Evolutionary conservation across 2,113 vertebrate species (phyloP).

Genomic region (Perognathus longimembris): DNA sequence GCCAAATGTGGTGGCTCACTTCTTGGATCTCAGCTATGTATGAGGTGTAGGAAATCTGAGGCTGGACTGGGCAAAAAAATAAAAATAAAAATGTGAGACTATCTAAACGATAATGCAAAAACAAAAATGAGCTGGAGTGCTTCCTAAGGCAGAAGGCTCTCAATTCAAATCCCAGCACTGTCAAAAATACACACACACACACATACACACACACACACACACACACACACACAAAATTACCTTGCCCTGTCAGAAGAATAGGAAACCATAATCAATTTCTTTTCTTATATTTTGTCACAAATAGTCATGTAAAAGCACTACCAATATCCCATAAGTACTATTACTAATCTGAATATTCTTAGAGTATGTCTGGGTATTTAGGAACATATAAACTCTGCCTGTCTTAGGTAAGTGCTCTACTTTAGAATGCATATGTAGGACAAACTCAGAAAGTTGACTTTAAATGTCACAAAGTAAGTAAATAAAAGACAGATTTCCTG

Average conservation of each 20-base stretch:
- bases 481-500: conserved; percentile 37
- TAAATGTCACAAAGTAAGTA: conserved; percentile 9
- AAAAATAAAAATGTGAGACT: too few species aligned
- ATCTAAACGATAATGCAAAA: too few species aligned
- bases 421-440: neutral
- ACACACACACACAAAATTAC: neutral
- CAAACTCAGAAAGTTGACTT: conserved; percentile 36
- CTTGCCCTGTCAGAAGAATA: conserved; percentile 11
- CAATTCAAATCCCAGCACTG: too few species aligned
- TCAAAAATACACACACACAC: too few species aligned
- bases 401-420: neutral
- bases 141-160: too few species aligned
- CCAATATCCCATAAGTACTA: neutral
- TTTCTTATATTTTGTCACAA: neutral
- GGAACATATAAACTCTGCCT: neutral
- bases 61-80: too few species aligned
- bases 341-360: neutral
- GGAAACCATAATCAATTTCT: neutral
- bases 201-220: too few species aligned
- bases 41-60: too few species aligned
- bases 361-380: neutral
- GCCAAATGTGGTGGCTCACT: too few species aligned
- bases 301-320: neutral
- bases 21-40: too few species aligned
- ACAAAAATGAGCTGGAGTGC: too few species aligned